Evolutionary conservation across 2,797 vertebrate species (phyloP), one percentile per base, ranked within the genome.

Genomic region (Lacerta agilis): DNA sequence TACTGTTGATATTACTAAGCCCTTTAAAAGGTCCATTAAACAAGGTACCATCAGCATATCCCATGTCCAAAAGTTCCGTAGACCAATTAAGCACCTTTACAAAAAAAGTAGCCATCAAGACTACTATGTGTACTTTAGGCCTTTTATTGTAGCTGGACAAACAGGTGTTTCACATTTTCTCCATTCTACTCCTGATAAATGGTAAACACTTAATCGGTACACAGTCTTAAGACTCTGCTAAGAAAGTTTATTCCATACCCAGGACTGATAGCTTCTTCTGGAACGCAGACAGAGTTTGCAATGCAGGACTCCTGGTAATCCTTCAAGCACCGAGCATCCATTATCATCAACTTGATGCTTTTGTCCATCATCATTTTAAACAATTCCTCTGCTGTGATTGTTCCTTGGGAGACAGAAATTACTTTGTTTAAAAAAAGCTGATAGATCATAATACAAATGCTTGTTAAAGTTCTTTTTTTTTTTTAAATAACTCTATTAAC

Each of bases 301-400:
- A 99, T 98, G 93, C 97, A 98, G 10, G 99, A 99, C 91, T 98
- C 98, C 90, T 98, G 97, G 93, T 98, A 99, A 96, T 99, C 98
- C 72, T 89, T 96, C n/a, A 92, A 41, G 94, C 92, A 97, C 73
- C 99, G 98, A 49, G 98, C 97, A 91, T 99, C 99, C 99, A 99
- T 99, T 91, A 99, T 97, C 87, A 99, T 97, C 87, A 98, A 76
- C 79, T 97, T 97, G 69, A 97, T 97, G 4, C 91, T 97, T 94
- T 97, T 96, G 95, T 99, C 98, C 38, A 95, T 98, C 97, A 99
- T 98, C 98, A 99, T 98, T 81, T 97, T 94, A 92, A 98, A 99
- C 38, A 99, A 97, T 87, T 97, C 98, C 96, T 99, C 98, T 25
- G 98, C 98, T 27, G 98, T 98, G 92, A 99, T 88, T 61, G 97